Evolutionary conservation across 2,888 invertebrate species (phyloP).

Genomic region (Eupithecia tripunctaria): DNA sequence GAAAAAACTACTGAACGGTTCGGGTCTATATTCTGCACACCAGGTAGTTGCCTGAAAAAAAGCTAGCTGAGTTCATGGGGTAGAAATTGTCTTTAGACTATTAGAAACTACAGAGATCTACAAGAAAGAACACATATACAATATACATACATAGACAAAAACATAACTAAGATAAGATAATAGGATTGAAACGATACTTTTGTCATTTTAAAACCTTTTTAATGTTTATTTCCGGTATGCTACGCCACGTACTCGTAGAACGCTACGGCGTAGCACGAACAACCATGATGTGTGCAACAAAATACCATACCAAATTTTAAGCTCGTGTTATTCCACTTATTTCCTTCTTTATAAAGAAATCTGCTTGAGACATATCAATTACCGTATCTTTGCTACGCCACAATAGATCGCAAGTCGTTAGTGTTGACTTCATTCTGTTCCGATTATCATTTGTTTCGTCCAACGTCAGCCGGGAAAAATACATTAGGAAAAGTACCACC

Average conservation of each 20-base stretch:
- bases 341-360: constrained; percentile 1
- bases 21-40: not conserved
- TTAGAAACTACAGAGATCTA: not conserved
- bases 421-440: constrained; percentile 79
- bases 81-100: not conserved
- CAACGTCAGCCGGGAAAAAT: constrained; percentile 72
- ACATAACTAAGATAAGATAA: too few relatives aligned
- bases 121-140: too few relatives aligned
- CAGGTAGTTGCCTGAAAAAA: not conserved
- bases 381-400: constrained; percentile 47
- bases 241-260: not conserved
- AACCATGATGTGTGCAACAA: not conserved
- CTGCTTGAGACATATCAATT: constrained; percentile 34
- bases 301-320: not conserved
- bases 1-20: not conserved
- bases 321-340: not conserved
- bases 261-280: not conserved
- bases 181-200: too few relatives aligned
- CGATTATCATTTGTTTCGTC: constrained; percentile 84
- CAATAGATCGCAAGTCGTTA: constrained; percentile 77
- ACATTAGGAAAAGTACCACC: constrained; percentile 74
- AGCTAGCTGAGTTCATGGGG: not conserved
- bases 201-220: not conserved
- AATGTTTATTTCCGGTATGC: not conserved
- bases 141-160: too few relatives aligned